Evolutionary conservation across 2,113 vertebrate species (phyloP).

Genomic region (Synchiropus splendidus): DNA sequence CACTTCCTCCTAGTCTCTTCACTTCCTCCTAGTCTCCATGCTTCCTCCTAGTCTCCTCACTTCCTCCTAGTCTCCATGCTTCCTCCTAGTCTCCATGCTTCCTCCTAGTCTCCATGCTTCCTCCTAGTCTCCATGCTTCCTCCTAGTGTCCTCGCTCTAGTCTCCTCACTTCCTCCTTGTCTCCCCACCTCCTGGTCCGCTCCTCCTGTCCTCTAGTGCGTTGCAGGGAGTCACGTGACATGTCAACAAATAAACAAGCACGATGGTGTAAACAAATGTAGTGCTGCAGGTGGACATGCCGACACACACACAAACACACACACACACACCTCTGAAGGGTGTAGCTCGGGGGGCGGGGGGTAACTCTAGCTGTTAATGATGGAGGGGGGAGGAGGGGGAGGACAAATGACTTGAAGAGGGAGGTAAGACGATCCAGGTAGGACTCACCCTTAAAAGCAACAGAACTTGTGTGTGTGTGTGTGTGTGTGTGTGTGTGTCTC

Average conservation of each 20-base stretch:
- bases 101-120: background rate
- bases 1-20: too few relatives aligned
- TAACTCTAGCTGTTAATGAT: constrained; percentile 58
- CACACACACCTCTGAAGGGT: constrained; percentile 16
- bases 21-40: background rate
- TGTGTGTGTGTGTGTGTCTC: constrained; percentile 20
- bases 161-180: background rate
- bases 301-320: constrained; percentile 5
- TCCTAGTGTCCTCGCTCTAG: too few relatives aligned
- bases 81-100: background rate
- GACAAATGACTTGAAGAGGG: constrained; percentile 47
- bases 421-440: constrained; percentile 51
- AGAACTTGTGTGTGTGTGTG: constrained; percentile 44
- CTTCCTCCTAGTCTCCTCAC: too few relatives aligned
- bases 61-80: background rate
- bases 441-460: constrained; percentile 57
- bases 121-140: background rate
- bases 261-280: too few relatives aligned
- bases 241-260: too few relatives aligned
- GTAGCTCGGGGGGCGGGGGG: constrained; percentile 17
- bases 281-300: background rate
- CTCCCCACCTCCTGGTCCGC: too few relatives aligned
- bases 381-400: constrained; percentile 1
- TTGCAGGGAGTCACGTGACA: background rate
- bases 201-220: background rate